Percentiles rank a stretch among this genome's conserved stretches.
Conservation (phyloP, 2,113 vertebrate species). For the Tichodroma muraria region DNA sequence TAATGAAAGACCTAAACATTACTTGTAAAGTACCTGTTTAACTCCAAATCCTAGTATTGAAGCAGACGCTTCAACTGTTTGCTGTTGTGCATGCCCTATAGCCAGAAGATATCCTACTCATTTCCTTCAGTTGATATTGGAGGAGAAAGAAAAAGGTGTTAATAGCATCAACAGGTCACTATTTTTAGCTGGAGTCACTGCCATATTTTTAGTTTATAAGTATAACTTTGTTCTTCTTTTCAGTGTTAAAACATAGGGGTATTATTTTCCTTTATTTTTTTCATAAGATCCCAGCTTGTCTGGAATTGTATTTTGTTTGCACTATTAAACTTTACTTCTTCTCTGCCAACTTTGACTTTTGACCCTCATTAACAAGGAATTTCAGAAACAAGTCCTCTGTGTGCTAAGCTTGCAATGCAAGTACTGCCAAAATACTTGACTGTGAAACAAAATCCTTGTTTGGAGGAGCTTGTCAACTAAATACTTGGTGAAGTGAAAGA, state of each 20-base stretch:
- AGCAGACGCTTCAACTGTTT: not conserved
- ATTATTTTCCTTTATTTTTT: not conserved
- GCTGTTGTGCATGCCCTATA: not conserved
- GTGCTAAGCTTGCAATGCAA: not conserved
- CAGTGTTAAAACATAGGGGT: not conserved
- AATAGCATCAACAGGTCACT: not conserved
- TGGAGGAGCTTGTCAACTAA: not conserved
- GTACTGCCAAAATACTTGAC: slow-evolving; percentile 12
- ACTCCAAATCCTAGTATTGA: not conserved
- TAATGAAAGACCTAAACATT: not conserved
- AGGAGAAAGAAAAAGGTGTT: not conserved
- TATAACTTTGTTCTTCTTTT: not conserved
- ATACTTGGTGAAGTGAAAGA: not conserved
- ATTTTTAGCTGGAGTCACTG: not conserved
- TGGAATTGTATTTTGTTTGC: not conserved
- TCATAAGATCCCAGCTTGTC: not conserved
- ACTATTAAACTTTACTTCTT: not conserved
- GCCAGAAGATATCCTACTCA: not conserved
- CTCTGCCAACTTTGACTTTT: not conserved
- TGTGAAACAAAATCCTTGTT: slow-evolving; percentile 21
- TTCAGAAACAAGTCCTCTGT: not conserved
- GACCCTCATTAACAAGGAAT: not conserved
- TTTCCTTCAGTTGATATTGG: not conserved
- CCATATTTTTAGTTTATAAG: not conserved
- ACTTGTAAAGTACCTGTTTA: not conserved